Evolutionary conservation across 2,797 vertebrate genomes (phyloP).

Genomic region (Acanthornis magna): DNA sequence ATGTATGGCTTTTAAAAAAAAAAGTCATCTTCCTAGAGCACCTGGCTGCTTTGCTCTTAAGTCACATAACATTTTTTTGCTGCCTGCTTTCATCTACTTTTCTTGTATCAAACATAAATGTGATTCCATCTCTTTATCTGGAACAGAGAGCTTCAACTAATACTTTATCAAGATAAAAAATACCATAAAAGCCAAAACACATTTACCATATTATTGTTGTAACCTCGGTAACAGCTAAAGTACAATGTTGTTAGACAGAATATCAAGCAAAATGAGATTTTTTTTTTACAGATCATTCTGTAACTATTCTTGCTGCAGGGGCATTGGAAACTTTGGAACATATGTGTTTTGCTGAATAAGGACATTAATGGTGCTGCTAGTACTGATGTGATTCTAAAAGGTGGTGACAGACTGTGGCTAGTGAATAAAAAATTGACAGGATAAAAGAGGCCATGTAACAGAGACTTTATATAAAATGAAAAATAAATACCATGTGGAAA

Average conservation of each 20-base stretch:
- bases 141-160: slow-evolving; percentile 7
- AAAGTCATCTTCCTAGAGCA: slow-evolving; percentile 23
- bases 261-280: not conserved
- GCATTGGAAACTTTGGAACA: not conserved
- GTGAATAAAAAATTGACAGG: not conserved
- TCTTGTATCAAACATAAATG: slow-evolving; percentile 52
- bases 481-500: not conserved
- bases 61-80: not conserved
- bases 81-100: slow-evolving; percentile 55
- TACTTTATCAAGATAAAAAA: slow-evolving; percentile 38
- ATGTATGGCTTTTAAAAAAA: not conserved
- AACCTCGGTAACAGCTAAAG: slow-evolving; percentile 23
- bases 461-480: not conserved
- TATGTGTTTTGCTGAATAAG: slow-evolving; percentile 1
- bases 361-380: not conserved
- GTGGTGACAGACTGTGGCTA: not conserved
- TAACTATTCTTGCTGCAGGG: not conserved
- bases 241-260: not conserved
- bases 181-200: slow-evolving; percentile 21
- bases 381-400: not conserved
- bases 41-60: slow-evolving; percentile 25
- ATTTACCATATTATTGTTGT: slow-evolving; percentile 34
- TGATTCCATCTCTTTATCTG: slow-evolving; percentile 7
- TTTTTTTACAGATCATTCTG: not conserved
- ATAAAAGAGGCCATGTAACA: not conserved